Conservation (phyloP, 2,797 vertebrate species). For the Helicolenus hilgendorfi region DNA sequence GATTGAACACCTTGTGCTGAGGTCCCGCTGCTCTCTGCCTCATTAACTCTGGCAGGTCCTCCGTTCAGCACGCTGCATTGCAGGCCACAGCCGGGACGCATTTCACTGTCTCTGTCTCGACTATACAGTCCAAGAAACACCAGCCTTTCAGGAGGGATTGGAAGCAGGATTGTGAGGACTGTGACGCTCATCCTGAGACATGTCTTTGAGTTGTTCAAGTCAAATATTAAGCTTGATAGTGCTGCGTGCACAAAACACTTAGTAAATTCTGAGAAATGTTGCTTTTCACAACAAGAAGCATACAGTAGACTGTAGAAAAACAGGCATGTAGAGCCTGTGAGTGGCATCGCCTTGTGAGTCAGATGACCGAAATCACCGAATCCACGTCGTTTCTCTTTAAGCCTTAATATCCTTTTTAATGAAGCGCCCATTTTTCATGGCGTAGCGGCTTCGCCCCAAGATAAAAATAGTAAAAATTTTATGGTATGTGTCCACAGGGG, state of each 20-base stretch:
- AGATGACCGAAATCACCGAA: background rate
- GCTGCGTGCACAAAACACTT: background rate
- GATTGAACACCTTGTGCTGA: slow-evolving; percentile 86
- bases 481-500: no score
- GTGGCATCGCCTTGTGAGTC: background rate
- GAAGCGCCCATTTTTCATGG: background rate
- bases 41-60: slow-evolving; percentile 86
- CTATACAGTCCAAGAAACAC: slow-evolving; percentile 24
- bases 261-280: background rate
- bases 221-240: background rate
- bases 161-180: background rate
- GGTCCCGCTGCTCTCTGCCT: slow-evolving; percentile 84
- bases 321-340: background rate
- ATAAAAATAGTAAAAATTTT: rapidly evolving
- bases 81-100: slow-evolving; percentile 64
- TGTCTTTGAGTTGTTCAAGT: background rate
- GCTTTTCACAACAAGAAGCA: background rate
- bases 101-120: slow-evolving; percentile 67
- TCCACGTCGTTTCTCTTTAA: background rate
- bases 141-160: slow-evolving; percentile 13
- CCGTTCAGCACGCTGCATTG: slow-evolving; percentile 75
- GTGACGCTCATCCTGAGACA: background rate
- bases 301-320: background rate
- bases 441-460: no score
- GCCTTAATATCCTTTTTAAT: background rate